Percentiles rank a stretch among this genome's conserved stretches.
Conservation (phyloP, 1,140 invertebrate genomes). For the Trichonephila inaurata region DNA sequence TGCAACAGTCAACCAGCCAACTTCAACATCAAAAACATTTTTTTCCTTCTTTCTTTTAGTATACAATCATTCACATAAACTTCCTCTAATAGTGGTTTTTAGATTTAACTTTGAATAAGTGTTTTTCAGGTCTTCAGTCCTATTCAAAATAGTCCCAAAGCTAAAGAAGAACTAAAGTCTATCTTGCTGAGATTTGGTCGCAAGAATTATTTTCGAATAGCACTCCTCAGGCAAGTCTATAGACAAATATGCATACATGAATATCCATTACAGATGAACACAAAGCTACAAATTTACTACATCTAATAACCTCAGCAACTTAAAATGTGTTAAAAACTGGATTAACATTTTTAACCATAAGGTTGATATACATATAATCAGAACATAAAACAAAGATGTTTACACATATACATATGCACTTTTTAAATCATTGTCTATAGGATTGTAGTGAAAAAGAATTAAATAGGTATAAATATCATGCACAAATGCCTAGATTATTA, state of each 20-base stretch:
- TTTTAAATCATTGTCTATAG: not conserved
- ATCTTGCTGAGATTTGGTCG: conserved; percentile 55
- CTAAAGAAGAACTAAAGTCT: conserved; percentile 61
- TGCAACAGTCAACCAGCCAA: conserved; percentile 72
- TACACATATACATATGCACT: conserved; percentile 9
- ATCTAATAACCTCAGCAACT: conserved; percentile 71
- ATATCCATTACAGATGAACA: conserved; percentile 65
- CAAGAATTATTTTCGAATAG: conserved; percentile 51
- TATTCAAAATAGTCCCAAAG: conserved; percentile 68
- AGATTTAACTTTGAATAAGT: conserved; percentile 68
- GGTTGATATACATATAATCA: conserved; percentile 46
- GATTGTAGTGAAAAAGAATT: not conserved
- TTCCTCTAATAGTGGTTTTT: conserved; percentile 44
- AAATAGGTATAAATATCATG: not conserved
- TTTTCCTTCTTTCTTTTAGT: conserved; percentile 26
- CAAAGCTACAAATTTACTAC: conserved; percentile 66
- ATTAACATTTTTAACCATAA: conserved; percentile 29
- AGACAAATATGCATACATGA: conserved; percentile 72
- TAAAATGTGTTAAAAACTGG: conserved; percentile 37
- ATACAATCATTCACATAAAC: conserved; percentile 57
- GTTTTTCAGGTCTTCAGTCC: conserved; percentile 52
- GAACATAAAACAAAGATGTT: conserved; percentile 35
- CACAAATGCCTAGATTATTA: not conserved
- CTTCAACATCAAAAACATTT: conserved; percentile 70
- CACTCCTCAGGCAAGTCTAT: conserved; percentile 62